phyloP scores from a whole-genome alignment of 1,140 invertebrate genomes.

The Brachionus rotundiformis region DNA sequence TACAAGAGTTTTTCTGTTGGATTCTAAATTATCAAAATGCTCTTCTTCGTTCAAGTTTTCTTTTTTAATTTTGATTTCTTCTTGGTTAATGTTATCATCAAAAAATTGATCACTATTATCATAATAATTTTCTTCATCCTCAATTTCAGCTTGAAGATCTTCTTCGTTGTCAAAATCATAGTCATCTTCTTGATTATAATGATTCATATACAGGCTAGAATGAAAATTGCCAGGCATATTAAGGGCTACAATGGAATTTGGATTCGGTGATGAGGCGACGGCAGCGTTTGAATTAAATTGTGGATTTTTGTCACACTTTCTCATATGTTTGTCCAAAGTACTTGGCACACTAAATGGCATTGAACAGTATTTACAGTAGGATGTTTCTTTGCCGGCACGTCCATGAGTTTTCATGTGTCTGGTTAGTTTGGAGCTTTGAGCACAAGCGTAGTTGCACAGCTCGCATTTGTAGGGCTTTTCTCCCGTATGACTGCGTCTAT shows the following conservation, averaged over 20 bases:
- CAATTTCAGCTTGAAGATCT: too few relatives aligned
- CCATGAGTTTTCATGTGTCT: constrained; percentile 99
- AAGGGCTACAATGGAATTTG: background rate
- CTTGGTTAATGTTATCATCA: too few relatives aligned
- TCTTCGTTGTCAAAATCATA: constrained; percentile 11
- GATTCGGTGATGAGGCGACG: too few relatives aligned
- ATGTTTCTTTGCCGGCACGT: constrained; percentile 92
- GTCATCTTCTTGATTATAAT: constrained; percentile 19
- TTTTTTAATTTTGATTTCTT: too few relatives aligned
- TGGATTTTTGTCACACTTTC: constrained; percentile 95
- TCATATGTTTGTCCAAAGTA: constrained; percentile 99
- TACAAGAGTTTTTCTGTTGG: too few relatives aligned
- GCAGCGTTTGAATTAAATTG: constrained; percentile 45
- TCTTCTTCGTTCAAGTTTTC: too few relatives aligned
- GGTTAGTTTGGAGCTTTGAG: constrained; percentile 96
- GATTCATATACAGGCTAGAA: background rate
- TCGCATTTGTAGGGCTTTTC: constrained; percentile 99
- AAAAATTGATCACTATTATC: too few relatives aligned
- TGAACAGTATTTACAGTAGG: constrained; percentile 95
- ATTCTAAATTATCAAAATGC: too few relatives aligned
- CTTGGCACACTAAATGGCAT: constrained; percentile 99
- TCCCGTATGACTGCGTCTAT: constrained; percentile 90
- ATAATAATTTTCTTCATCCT: too few relatives aligned
- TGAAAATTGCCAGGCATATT: constrained; percentile 12
- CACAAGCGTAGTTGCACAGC: constrained; percentile 97